Evolutionary conservation across 2,113 vertebrate genomes (phyloP).

Genomic region (Dendrocopos noguchii): DNA sequence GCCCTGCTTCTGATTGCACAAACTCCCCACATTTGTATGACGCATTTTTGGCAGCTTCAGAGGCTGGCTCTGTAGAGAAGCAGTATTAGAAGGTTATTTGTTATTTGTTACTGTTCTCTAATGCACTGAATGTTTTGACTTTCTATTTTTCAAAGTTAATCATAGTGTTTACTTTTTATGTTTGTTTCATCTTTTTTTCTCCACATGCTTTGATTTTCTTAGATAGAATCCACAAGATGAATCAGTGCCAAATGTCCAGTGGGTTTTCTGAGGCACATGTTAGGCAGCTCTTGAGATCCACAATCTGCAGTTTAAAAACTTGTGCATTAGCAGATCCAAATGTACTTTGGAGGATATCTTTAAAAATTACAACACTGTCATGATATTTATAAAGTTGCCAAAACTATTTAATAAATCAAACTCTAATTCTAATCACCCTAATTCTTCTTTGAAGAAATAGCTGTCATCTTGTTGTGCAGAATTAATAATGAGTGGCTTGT

Average conservation of each 20-base stretch:
- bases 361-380: not conserved
- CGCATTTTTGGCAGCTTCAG: constrained; percentile 13
- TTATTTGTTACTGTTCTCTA: constrained; percentile 57
- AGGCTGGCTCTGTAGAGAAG: constrained; percentile 2
- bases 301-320: not conserved
- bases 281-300: not conserved
- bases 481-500: not conserved
- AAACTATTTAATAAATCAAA: not conserved
- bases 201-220: constrained; percentile 40
- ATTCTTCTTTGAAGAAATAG: not conserved
- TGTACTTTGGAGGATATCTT: not conserved
- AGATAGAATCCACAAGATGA: constrained; percentile 9
- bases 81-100: constrained; percentile 47
- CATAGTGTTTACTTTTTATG: constrained; percentile 29
- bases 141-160: constrained; percentile 46
- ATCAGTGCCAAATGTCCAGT: constrained; percentile 31
- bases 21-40: not conserved
- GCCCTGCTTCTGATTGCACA: constrained; percentile 26
- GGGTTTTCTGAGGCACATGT: not conserved
- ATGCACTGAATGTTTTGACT: constrained; percentile 55
- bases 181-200: constrained; percentile 52
- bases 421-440: not conserved
- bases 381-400: not conserved
- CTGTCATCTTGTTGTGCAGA: not conserved
- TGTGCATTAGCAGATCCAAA: not conserved